Base-by-base conservation (phyloP, 92 coral and sea anemone genomes). In the Isaurus tuberculatus region DNA sequence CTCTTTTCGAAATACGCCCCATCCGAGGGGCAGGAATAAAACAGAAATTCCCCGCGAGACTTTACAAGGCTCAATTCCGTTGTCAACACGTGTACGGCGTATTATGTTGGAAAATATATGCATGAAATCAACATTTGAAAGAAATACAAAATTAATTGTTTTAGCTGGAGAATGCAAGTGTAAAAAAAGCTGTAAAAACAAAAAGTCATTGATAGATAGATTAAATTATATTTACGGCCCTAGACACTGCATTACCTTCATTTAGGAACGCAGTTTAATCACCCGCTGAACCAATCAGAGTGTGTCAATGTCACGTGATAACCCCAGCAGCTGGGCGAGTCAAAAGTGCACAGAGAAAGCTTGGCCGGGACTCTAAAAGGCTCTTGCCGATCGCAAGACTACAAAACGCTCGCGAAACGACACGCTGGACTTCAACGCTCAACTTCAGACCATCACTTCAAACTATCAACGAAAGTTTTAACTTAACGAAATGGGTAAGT, bases 171-270 rank as follows among this genome's bases (percentile, higher is more conserved):
- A 88, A 88, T 79, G 86, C 86, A 81, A 86, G 94, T 89, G 91
- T 83, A 92, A 94, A 94, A 53, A 81, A 94, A 94, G 94, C 98
- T 94, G 98, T 82, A 86, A 91, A 84, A 94, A 40, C 46, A 94
- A 94, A 94, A 94, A 94, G 98, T 94, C 98, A 94, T 89, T 91
- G 95, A 94, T 89, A 73, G 90, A 70, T 60, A 86, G 94, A 91
- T 94, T 89, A 94, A 88, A 94, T 91, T 93, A 91, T 94, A 87
- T 69, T 66, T 72, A 72, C 84, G 63, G 80, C 84, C 83, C 36
- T 26, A 83, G 71, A 67, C 49, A 80, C 92, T 92, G 88, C 87
- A 88, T 85, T 73, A 78, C 46, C 89, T 88, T 94, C 95, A 89
- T 89, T 89, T 75, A 64, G 86, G 87, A 60, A 82, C 68, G 88